Percentiles rank a stretch among this genome's conserved stretches.
Evolutionary conservation across 2,113 vertebrate genomes (phyloP).

Genomic region (Dicrurus megarhynchus): DNA sequence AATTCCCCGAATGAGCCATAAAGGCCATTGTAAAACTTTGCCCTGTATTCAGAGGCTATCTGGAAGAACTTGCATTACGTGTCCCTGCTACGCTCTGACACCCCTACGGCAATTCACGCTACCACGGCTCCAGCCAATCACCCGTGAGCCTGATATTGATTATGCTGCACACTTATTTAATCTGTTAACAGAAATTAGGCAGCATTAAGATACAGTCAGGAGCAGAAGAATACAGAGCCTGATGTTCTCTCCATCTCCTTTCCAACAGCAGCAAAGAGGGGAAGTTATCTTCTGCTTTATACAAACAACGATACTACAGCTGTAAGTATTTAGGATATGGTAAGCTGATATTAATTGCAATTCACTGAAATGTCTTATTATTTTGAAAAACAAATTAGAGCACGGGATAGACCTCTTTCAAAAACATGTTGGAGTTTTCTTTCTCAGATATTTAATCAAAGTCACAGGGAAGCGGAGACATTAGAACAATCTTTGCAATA

Average conservation of each 20-base stretch:
- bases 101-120: constrained; percentile 29
- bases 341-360: constrained; percentile 20
- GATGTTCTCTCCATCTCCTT: background rate
- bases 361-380: background rate
- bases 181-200: constrained; percentile 43
- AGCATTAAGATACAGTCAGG: constrained; percentile 13
- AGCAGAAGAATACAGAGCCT: constrained; percentile 24
- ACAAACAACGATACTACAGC: background rate
- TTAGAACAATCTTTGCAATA: background rate
- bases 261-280: background rate
- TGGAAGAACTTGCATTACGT: constrained; percentile 43
- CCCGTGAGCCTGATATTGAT: constrained; percentile 51
- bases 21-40: constrained; percentile 77
- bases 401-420: background rate
- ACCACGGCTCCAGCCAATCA: constrained; percentile 71
- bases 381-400: background rate
- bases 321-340: constrained; percentile 21
- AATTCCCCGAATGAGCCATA: constrained; percentile 65
- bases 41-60: constrained; percentile 65
- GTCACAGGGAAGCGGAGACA: background rate
- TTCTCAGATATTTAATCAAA: background rate
- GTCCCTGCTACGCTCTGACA: constrained; percentile 50
- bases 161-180: constrained; percentile 66
- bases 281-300: background rate
- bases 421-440: background rate